A percentile compares a stretch with the other conserved stretches of the same genome.
Conservation (phyloP, 2,113 vertebrate species). For the Megaceryle maxima region DNA sequence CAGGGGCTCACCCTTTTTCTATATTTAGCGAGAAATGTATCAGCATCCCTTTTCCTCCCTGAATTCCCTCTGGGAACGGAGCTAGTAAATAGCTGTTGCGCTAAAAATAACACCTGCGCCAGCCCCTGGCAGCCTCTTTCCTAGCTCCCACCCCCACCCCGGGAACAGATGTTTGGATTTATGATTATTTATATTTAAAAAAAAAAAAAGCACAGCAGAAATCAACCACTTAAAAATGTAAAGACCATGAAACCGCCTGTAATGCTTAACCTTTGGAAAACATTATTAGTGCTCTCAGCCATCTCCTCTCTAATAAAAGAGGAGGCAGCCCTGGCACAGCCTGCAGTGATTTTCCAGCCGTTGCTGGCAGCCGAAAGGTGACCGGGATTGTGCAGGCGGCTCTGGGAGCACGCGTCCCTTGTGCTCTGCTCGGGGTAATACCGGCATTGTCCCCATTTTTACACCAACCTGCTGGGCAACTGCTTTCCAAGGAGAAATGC, state of each 20-base stretch:
- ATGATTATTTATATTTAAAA: neutral
- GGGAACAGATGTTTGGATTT: neutral
- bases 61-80: neutral
- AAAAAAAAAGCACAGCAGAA: neutral
- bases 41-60: slow-evolving; percentile 24
- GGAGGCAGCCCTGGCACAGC: neutral
- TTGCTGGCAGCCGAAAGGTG: neutral
- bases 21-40: slow-evolving; percentile 29
- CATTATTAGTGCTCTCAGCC: neutral
- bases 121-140: neutral
- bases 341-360: neutral
- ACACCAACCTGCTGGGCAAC: neutral
- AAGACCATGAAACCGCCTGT: neutral
- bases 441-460: neutral
- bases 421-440: rapidly evolving
- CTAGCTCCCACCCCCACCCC: neutral
- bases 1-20: neutral
- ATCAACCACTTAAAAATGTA: neutral
- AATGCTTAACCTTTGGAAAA: neutral
- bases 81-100: slow-evolving; percentile 24
- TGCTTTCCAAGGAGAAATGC: neutral
- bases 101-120: slow-evolving; percentile 36
- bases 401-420: rapidly evolving
- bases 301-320: neutral
- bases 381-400: neutral